phyloP scores from a whole-genome alignment of 2,888 invertebrate species.

The Lobophora halterata region DNA sequence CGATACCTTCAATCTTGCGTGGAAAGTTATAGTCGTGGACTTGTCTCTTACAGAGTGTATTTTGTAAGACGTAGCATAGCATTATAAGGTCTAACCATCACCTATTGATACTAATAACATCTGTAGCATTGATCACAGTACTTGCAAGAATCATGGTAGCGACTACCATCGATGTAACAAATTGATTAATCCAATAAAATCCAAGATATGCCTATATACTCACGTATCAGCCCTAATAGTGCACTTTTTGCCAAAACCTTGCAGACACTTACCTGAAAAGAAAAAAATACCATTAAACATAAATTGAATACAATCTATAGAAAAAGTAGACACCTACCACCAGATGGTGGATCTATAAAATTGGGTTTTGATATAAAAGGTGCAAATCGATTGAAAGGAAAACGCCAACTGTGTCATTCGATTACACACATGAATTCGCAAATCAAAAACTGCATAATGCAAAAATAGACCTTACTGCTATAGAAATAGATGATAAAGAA shows the following conservation, averaged over 20 bases:
- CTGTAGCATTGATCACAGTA: too few species aligned
- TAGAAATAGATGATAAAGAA: conserved; percentile 19
- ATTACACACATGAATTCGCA: conserved; percentile 35
- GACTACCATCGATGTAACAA: background rate
- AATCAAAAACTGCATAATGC: conserved; percentile 10
- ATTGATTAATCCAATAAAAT: conserved; percentile 1
- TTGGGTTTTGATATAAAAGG: conserved; percentile 60
- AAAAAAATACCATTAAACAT: conserved; percentile 59
- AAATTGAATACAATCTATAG: conserved; percentile 52
- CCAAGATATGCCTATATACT: conserved; percentile 31
- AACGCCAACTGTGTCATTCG: conserved; percentile 55
- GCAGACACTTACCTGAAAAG: conserved; percentile 62
- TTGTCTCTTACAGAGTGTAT: too few species aligned
- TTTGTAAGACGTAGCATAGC: too few species aligned
- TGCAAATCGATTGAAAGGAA: conserved; percentile 61
- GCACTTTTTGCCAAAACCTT: conserved; percentile 41
- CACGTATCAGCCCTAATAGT: conserved; percentile 42
- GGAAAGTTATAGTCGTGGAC: too few species aligned
- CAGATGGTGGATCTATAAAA: conserved; percentile 62
- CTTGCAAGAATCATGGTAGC: too few species aligned
- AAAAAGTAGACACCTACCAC: conserved; percentile 58
- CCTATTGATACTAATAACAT: too few species aligned
- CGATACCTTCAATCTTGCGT: too few species aligned
- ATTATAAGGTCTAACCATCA: too few species aligned
- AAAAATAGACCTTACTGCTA: conserved; percentile 33